These are phyloP conservation scores for Rhipidura dahli DNA, from an alignment of 2,113 vertebrate species.

Conservation along the genomic window DNA sequence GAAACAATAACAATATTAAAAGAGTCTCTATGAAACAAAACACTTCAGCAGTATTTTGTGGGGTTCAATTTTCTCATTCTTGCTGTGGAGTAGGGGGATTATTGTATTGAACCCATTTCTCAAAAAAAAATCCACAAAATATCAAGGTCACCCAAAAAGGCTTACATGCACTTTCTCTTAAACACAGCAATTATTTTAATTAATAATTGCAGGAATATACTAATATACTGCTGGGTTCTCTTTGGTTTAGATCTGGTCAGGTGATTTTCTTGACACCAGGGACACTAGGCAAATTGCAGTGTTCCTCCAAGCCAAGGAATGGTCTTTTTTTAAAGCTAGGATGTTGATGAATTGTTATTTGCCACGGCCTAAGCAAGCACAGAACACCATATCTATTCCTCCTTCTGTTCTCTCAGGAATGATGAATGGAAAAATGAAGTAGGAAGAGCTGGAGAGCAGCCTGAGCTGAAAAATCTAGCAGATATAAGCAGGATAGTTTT, in stretches of 20 bases:
- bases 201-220: slow-evolving; percentile 56
- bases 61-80: not conserved
- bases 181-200: slow-evolving; percentile 52
- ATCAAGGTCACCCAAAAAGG: slow-evolving; percentile 25
- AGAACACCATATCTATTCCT: slow-evolving; percentile 57
- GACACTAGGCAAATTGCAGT: slow-evolving; percentile 70
- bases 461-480: slow-evolving; percentile 46
- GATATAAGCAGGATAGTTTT: slow-evolving; percentile 32
- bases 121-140: not conserved
- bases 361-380: slow-evolving; percentile 71
- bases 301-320: slow-evolving; percentile 57
- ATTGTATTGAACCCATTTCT: not conserved
- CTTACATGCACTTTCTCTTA: slow-evolving; percentile 19
- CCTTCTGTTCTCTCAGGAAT: slow-evolving; percentile 50
- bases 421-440: slow-evolving; percentile 60
- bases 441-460: slow-evolving; percentile 30
- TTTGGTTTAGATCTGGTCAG: slow-evolving; percentile 59
- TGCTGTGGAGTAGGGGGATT: not conserved
- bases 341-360: slow-evolving; percentile 75
- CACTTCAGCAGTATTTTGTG: not conserved
- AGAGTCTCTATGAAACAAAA: not conserved
- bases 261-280: slow-evolving; percentile 54
- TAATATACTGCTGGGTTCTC: slow-evolving; percentile 54
- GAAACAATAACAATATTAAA: slow-evolving; percentile 18
- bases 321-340: slow-evolving; percentile 66